phyloP scores from a whole-genome alignment of 2,888 invertebrate species.

The Folsomia candida region DNA sequence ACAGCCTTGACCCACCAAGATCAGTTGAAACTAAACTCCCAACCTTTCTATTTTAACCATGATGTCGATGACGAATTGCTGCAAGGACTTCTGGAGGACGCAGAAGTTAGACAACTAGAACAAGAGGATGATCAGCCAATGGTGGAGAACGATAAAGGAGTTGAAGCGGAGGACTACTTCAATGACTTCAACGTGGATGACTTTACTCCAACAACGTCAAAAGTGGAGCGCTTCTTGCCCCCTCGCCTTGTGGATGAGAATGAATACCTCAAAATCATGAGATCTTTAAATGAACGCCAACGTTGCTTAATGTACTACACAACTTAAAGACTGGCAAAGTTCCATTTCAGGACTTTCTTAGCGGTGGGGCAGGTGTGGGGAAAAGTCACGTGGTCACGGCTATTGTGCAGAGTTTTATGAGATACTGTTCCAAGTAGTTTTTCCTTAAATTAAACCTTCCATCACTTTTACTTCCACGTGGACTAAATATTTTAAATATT shows the following conservation, averaged over 20 bases:
- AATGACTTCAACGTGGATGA: not conserved
- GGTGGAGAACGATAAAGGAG: not conserved
- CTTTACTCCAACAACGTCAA: not conserved
- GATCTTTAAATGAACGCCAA: slow-evolving; percentile 41
- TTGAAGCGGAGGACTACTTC: not conserved
- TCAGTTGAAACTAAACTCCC: slow-evolving; percentile 18
- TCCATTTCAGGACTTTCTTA: slow-evolving; percentile 47
- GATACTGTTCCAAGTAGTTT: slow-evolving; percentile 5
- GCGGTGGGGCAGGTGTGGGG: slow-evolving; percentile 51
- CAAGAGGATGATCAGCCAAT: slow-evolving; percentile 9
- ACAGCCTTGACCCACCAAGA: not conserved
- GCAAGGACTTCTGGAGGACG: not conserved
- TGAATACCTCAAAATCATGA: slow-evolving; percentile 33
- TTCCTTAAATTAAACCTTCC: too few species aligned
- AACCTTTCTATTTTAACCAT: slow-evolving; percentile 14
- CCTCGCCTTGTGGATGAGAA: slow-evolving; percentile 30
- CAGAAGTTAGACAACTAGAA: not conserved
- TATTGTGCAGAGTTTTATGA: slow-evolving; percentile 32
- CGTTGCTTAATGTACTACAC: slow-evolving; percentile 33
- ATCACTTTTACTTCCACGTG: not conserved
- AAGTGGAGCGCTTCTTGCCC: slow-evolving; percentile 1
- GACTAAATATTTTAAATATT: not conserved
- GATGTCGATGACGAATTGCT: slow-evolving; percentile 7
- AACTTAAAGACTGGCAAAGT: slow-evolving; percentile 32
- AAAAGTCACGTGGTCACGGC: slow-evolving; percentile 51